Percentiles rank a stretch among this genome's conserved stretches.
These are phyloP conservation scores for Lophura nycthemera DNA, from an alignment of 2,113 vertebrate genomes.

Conservation along the genomic window DNA sequence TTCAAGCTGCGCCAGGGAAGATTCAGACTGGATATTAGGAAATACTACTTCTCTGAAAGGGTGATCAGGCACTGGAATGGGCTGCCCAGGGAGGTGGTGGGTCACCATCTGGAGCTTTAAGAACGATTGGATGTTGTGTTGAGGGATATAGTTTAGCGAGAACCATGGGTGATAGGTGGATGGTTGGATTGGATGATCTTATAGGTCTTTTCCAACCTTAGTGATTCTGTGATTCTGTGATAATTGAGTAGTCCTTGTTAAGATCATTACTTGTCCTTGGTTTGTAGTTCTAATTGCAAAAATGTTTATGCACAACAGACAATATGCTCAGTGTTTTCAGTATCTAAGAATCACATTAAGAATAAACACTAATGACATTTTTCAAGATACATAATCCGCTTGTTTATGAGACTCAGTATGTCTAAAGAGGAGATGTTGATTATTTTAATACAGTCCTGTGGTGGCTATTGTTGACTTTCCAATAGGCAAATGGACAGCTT, in stretches of 20 bases:
- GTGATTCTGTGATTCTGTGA: too few relatives aligned
- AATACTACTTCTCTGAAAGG: too few relatives aligned
- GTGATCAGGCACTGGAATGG: too few relatives aligned
- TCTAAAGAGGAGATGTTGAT: background rate
- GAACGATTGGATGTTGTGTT: too few relatives aligned
- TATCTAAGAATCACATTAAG: constrained; percentile 24
- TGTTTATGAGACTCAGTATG: constrained; percentile 31
- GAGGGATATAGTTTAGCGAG: too few relatives aligned
- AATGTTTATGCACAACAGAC: constrained; percentile 8
- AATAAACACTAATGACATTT: constrained; percentile 45
- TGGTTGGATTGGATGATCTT: too few relatives aligned
- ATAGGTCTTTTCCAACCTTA: too few relatives aligned
- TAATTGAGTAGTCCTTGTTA: background rate
- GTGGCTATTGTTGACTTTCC: constrained; percentile 34
- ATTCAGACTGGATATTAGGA: too few relatives aligned
- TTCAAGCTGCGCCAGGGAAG: too few relatives aligned
- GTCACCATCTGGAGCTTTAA: too few relatives aligned
- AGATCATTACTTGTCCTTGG: background rate
- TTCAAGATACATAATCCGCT: constrained; percentile 26
- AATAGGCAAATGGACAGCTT: background rate
- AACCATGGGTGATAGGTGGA: too few relatives aligned
- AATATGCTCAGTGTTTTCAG: constrained; percentile 9
- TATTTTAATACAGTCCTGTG: constrained; percentile 13
- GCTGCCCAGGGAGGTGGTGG: too few relatives aligned
- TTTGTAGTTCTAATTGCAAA: constrained; percentile 27